Evolutionary conservation across 2,888 invertebrate genomes (phyloP), one percentile per base, ranked within the genome.

Genomic region (Helicoverpa assulta): DNA sequence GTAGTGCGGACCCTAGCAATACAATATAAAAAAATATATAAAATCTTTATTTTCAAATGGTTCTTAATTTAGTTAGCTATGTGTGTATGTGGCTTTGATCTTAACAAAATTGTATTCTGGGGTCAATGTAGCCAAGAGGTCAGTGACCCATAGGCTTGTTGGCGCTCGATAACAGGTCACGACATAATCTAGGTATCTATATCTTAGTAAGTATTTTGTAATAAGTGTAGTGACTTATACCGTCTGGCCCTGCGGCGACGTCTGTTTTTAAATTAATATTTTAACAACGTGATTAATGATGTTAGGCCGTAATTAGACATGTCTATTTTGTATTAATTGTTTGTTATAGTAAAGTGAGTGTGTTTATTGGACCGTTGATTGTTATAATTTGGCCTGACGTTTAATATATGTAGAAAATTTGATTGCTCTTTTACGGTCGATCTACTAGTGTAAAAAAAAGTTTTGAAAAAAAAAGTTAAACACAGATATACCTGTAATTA

Each of bases 121-220:
- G 76, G 76, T 82, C 81, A 82, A 65, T 55, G 63, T 62, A 65
- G 69, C 66, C 54, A 52, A 69, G 53, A 76, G 83, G 81, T 81
- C 78, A n/a, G 73, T 81, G 83, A 83, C 76, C 85, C 40, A 54
- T 68, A 76, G 71, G 61, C 68, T 47, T 52, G 64, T 29, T 40
- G 29, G 68, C 55, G 16, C 64, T 72, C 37, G 60, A 55, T 69
- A 71, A 52, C 78, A 50, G 56, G 83, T 83, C 84, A 84, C 84
- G 84, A 81, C 81, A 79, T 70, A 78, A 76, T 68, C 67, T 66
- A 59, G 43, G 53, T 60, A 54, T 26, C 12, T 40, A 65, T 33
- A 58, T 55, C 40, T 54, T 55, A 52, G 43, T 52, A 65, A 59
- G 53, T 67, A 70, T 80, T 78, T 76, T 67, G 81, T 67, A 78